A percentile compares a stretch with the other conserved stretches of the same genome.
Evolutionary conservation across 2,888 invertebrate species (phyloP).

Genomic region (Cacoxenus indagator): DNA sequence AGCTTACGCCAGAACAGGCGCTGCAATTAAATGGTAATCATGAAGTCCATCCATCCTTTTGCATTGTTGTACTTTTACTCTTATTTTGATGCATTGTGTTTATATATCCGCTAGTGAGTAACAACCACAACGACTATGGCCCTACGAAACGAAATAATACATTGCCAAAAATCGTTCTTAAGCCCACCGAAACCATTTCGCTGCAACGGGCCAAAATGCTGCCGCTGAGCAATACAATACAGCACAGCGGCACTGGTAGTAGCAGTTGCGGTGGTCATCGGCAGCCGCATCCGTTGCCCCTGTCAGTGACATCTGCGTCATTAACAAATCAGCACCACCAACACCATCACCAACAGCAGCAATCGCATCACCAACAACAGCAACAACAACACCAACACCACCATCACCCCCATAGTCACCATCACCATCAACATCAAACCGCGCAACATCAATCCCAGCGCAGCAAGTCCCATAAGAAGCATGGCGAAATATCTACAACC

Average conservation of each 20-base stretch:
- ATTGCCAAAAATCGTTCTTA: constrained; percentile 63
- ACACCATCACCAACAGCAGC: constrained; percentile 36
- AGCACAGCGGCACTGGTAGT: not conserved
- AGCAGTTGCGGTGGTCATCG: constrained; percentile 29
- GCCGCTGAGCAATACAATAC: constrained; percentile 34
- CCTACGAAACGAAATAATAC: constrained; percentile 54
- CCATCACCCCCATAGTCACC: constrained; percentile 34
- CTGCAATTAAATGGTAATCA: constrained; percentile 57
- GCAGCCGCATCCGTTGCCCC: constrained; percentile 52
- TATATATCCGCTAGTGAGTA: constrained; percentile 36
- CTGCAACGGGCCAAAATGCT: constrained; percentile 41
- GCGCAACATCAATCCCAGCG: constrained; percentile 27
- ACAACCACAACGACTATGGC: constrained; percentile 47
- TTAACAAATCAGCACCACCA: constrained; percentile 15
- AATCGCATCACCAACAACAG: constrained; percentile 14
- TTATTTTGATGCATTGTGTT: constrained; percentile 1
- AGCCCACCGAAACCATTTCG: constrained; percentile 52
- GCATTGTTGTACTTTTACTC: not conserved
- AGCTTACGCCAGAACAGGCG: constrained; percentile 73
- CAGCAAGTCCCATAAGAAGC: constrained; percentile 60
- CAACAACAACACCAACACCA: constrained; percentile 30
- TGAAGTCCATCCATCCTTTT: not conserved
- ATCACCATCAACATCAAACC: constrained; percentile 30
- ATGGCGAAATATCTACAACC: constrained; percentile 71
- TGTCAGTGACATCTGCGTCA: constrained; percentile 26